A percentile compares a stretch with the other conserved stretches of the same genome.
These are phyloP conservation scores for Parauchenoglanis punctatus DNA, from an alignment of 2,797 vertebrate genomes.

Conservation along the genomic window DNA sequence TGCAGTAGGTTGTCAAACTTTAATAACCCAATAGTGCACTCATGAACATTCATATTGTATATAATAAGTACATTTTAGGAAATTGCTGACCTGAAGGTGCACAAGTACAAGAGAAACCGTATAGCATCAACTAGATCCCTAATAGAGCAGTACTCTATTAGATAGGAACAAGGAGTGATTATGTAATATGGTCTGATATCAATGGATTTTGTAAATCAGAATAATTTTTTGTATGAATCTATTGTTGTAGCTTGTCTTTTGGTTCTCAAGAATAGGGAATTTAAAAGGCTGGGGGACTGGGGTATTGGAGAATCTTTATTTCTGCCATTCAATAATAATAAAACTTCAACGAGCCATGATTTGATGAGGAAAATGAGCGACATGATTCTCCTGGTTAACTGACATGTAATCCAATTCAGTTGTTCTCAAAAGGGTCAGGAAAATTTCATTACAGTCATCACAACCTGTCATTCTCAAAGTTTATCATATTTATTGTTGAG, in stretches of 20 bases:
- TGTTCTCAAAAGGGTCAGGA: neutral
- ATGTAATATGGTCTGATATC: conserved; percentile 66
- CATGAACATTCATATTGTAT: neutral
- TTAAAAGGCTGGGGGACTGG: conserved; percentile 29
- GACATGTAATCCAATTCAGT: neutral
- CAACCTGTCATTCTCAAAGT: neutral
- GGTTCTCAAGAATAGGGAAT: conserved; percentile 23
- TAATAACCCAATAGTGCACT: neutral
- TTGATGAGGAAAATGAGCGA: neutral
- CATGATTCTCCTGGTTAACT: neutral
- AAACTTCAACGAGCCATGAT: conserved; percentile 51
- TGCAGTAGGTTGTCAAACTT: neutral
- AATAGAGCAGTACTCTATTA: conserved; percentile 46
- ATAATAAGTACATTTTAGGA: conserved; percentile 66
- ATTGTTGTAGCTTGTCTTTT: conserved; percentile 60
- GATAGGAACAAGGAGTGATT: conserved; percentile 47
- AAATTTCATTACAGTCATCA: neutral
- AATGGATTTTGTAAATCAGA: conserved; percentile 77
- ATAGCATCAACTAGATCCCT: conserved; percentile 64
- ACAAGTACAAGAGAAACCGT: too few species aligned
- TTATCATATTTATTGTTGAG: neutral
- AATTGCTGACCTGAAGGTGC: conserved; percentile 64
- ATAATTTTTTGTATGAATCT: conserved; percentile 74
- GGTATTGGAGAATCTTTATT: conserved; percentile 56
- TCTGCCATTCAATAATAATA: conserved; percentile 56